Evolutionary conservation across 2,797 vertebrate species (phyloP).

Genomic region (Octomys mimax): DNA sequence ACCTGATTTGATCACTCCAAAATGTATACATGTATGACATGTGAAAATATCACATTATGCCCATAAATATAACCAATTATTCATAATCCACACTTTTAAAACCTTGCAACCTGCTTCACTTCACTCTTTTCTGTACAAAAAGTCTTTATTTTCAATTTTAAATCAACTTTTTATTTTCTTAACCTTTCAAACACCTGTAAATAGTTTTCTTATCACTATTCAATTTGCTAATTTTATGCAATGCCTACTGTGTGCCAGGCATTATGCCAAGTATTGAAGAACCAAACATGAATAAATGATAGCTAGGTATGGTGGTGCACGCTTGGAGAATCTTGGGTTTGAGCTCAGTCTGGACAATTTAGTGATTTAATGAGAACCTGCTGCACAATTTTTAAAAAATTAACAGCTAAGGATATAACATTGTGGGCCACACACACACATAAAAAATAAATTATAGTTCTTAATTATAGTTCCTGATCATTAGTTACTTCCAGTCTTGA

Average conservation of each 20-base stretch:
- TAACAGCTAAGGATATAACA: not conserved
- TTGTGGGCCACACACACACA: not conserved
- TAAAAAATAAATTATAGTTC: not conserved
- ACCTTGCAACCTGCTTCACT: not conserved
- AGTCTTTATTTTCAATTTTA: not conserved
- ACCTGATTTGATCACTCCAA: not conserved
- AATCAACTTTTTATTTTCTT: conserved; percentile 37
- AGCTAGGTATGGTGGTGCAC: not conserved
- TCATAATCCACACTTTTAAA: not conserved
- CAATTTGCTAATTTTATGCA: conserved; percentile 12
- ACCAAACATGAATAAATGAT: no score
- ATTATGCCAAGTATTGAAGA: no score
- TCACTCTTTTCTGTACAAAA: not conserved
- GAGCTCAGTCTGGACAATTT: not conserved
- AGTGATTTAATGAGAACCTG: not conserved
- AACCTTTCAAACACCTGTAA: not conserved
- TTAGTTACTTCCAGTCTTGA: not conserved
- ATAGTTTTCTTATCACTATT: not conserved
- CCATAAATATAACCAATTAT: not conserved
- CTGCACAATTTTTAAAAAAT: not conserved
- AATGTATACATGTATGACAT: not conserved
- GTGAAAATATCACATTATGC: not conserved
- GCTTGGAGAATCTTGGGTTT: not conserved
- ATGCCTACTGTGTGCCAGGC: no score
- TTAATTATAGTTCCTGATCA: not conserved